Conservation (phyloP, 2,113 vertebrate genomes). For the Amazona vittata region DNA sequence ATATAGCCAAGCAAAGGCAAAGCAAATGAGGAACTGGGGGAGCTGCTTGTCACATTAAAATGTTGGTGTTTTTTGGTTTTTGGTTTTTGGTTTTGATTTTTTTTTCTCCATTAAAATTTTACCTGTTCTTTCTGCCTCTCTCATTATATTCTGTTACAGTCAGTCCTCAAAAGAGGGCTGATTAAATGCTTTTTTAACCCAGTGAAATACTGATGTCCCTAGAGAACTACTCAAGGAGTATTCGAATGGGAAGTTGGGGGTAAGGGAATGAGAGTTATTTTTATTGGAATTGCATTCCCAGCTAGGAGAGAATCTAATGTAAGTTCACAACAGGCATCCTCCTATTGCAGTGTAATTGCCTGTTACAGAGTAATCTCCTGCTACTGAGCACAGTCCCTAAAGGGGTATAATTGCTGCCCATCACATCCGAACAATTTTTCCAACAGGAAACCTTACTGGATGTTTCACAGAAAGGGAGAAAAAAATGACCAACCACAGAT, state of each 20-base stretch:
- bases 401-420: neutral
- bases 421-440: neutral
- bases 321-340: neutral
- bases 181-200: neutral
- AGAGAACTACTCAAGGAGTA: neutral
- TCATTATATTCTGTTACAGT: neutral
- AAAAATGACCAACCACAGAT: neutral
- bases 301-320: neutral
- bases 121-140: neutral
- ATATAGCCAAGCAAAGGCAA: neutral
- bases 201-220: neutral
- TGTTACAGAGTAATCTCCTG: neutral
- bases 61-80: neutral
- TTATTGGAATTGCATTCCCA: conserved; percentile 2
- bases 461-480: neutral
- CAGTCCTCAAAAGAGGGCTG: rapidly evolving
- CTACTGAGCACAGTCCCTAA: neutral
- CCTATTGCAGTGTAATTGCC: neutral
- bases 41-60: neutral
- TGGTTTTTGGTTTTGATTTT: neutral
- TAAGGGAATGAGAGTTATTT: neutral
- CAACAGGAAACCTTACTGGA: neutral
- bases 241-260: neutral
- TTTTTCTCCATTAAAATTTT: neutral
- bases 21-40: neutral